Evolutionary conservation across 2,888 invertebrate genomes (phyloP).

Genomic region (Xanthorhoe spadicearia): DNA sequence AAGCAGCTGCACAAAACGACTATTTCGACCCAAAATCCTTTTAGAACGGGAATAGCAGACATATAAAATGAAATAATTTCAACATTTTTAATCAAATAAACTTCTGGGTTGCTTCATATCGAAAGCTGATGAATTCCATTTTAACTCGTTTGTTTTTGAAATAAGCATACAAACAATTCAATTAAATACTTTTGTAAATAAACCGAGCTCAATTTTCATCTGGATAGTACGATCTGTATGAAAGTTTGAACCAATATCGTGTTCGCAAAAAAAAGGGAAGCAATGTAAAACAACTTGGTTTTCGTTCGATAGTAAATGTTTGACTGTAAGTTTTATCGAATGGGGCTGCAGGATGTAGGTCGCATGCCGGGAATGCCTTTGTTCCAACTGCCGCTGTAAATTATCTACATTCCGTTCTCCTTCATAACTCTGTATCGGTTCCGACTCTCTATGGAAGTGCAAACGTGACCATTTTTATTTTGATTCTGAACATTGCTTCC

Average conservation of each 20-base stretch:
- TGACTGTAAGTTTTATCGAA: conserved; percentile 58
- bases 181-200: conserved; percentile 43
- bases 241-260: conserved; percentile 30
- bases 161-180: conserved; percentile 41
- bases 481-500: conserved; percentile 39
- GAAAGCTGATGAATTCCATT: conserved; percentile 34
- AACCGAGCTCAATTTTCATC: conserved; percentile 32
- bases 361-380: conserved; percentile 66
- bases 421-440: conserved; percentile 69
- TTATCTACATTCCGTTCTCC: conserved; percentile 71
- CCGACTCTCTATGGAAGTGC: conserved; percentile 49
- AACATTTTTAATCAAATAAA: conserved; percentile 40
- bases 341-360: conserved; percentile 64
- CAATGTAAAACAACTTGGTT: conserved; percentile 41
- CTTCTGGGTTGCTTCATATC: conserved; percentile 33
- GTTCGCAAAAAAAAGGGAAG: conserved; percentile 15
- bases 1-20: conserved; percentile 32
- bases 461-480: conserved; percentile 45
- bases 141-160: conserved; percentile 30
- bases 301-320: conserved; percentile 44
- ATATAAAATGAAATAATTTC: conserved; percentile 25
- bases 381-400: conserved; percentile 67
- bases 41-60: conserved; percentile 15
- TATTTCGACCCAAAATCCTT: conserved; percentile 29
- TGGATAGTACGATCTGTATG: conserved; percentile 22